Conservation (phyloP, 2,113 vertebrate species). For the Melanerpes aurifrons region DNA sequence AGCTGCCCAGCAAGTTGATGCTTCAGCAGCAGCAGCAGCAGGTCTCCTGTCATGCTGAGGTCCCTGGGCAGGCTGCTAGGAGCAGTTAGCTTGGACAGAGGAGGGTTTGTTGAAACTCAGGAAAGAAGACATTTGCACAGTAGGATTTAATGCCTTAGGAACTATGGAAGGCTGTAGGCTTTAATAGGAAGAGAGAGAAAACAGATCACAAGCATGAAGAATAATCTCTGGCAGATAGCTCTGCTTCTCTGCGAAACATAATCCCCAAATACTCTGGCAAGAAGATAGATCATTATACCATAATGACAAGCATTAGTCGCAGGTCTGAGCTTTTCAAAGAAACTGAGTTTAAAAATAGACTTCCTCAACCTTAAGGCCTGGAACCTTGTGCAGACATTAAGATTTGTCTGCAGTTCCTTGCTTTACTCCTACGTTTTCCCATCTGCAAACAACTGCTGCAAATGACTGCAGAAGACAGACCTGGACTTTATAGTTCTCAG, state of each 20-base stretch:
- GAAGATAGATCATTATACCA: conserved; percentile 26
- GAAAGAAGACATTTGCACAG: not conserved
- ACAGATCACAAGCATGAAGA: conserved; percentile 34
- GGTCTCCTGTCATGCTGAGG: not conserved
- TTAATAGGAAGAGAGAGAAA: conserved; percentile 34
- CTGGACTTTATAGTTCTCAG: not conserved
- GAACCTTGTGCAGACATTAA: conserved; percentile 12
- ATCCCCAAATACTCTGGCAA: conserved; percentile 47
- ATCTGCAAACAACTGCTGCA: conserved; percentile 9
- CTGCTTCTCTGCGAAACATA: not conserved
- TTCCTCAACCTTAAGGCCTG: conserved; percentile 15
- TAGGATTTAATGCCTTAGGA: not conserved
- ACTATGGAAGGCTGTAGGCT: not conserved
- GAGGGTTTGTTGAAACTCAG: not conserved
- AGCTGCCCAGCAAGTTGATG: not conserved
- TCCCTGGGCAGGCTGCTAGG: not conserved
- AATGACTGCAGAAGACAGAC: not conserved
- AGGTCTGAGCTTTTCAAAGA: conserved; percentile 4
- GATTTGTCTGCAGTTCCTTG: not conserved
- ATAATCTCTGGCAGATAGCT: conserved; percentile 36
- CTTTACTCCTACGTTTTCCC: conserved; percentile 26
- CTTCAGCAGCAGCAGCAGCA: not conserved
- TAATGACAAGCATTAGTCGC: not conserved
- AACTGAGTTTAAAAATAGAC: conserved; percentile 55
- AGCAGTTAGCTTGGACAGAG: not conserved